phyloP scores from a whole-genome alignment of 2,797 vertebrate genomes.

The Orestias chungarensis region DNA sequence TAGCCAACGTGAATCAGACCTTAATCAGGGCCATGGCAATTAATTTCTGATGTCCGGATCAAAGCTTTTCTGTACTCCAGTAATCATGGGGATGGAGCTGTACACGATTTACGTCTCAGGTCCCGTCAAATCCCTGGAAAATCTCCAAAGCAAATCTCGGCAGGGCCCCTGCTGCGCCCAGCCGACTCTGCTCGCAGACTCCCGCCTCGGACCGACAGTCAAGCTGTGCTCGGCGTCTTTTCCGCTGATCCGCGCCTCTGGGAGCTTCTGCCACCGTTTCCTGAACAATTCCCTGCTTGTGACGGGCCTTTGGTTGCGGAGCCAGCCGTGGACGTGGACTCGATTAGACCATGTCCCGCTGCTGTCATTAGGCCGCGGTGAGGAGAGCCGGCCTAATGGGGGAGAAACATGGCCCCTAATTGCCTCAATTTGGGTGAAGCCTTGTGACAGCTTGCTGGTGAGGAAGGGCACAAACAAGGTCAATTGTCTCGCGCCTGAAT shows the following conservation, averaged over 20 bases:
- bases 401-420: constrained; percentile 70
- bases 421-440: constrained; percentile 75
- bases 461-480: constrained; percentile 76
- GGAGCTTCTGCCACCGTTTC: neutral
- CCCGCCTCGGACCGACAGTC: neutral
- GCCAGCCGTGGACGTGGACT: constrained; percentile 53
- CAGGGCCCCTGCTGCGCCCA: neutral
- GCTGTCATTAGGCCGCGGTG: constrained; percentile 74
- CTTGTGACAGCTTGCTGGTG: constrained; percentile 72
- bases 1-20: too few relatives aligned
- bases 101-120: neutral
- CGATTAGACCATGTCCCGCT: constrained; percentile 69
- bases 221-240: neutral
- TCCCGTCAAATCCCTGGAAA: neutral
- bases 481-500: constrained; percentile 75
- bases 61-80: neutral
- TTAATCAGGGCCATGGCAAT: too few relatives aligned
- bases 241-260: neutral
- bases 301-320: constrained; percentile 19
- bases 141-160: neutral
- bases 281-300: neutral
- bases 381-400: constrained; percentile 73
- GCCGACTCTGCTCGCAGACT: neutral
- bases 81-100: neutral
- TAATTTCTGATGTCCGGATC: neutral